Base-by-base conservation (phyloP, 30 jellyfish, hydroid and myxozoan genomes). In the Haliclystus octoradiatus region DNA sequence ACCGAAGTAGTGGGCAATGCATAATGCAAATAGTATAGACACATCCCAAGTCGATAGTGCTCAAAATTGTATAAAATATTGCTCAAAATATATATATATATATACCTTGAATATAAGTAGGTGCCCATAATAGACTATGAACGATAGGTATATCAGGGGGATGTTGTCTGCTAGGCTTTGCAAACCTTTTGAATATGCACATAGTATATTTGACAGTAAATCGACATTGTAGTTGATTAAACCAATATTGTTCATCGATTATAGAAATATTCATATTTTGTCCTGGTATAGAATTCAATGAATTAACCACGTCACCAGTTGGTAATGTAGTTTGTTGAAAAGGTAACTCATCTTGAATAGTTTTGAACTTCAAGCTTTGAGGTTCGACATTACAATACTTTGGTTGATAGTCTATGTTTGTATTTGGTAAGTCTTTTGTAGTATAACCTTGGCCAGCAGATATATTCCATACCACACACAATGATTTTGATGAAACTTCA, bases 121-220 rank as follows among this genome's bases (percentile, higher is more conserved):
- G 98, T 67, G 80, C 60, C 95, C 89, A 75, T 63, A 76, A 94
- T 80, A 89, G 65, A 62, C 94, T 89, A 61, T 89, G 98, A 14
- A 89, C 57, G 57, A 5, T 40, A 5, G 57, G 57, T 19, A 5
- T 40, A 19, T 19, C 19, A 5, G 9, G 57, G 57, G 19, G 57
- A 9, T 40, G 9, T 40, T 9, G 19, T 40, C 57, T 40, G 57
- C n/a, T n/a, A n/a, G 57, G 19, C 19, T 40, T 19, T 40, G 57
- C 9, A 40, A 40, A 40, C 19, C 57, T 9, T 40, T 40, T 40
- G 19, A 5, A 40, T 19, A 40, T 9, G 9, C 9, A 40, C 9
- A 40, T 9, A 19, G 57, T 40, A 19, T 40, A 40, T 19, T 40
- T 40, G 57, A 40, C 57, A 40, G 9, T 9, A 40, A 40, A 40